Conservation (phyloP, 2,888 invertebrate genomes). For the Ophion ellenae region DNA sequence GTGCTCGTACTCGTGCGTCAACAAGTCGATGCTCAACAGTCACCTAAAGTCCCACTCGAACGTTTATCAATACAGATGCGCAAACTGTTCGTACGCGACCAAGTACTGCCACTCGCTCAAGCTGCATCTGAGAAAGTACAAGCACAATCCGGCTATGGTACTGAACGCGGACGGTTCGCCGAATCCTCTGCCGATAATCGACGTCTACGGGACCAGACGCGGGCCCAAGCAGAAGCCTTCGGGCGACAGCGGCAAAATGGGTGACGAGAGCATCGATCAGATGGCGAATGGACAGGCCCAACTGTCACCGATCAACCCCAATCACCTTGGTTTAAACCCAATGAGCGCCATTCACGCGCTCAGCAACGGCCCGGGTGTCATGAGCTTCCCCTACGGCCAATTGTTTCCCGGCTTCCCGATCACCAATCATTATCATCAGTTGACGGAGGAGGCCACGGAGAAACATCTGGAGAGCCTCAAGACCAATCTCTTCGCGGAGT, state of each 20-base stretch:
- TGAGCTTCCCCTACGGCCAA: conserved; percentile 72
- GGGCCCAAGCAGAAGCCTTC: conserved; percentile 89
- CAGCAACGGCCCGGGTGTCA: conserved; percentile 79
- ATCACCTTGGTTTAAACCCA: conserved; percentile 56
- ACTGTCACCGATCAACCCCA: conserved; percentile 63
- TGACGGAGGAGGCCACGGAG: conserved; percentile 57
- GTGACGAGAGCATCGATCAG: conserved; percentile 27
- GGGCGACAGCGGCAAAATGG: conserved; percentile 54
- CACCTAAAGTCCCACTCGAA: conserved; percentile 98
- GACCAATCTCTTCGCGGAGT: conserved; percentile 61
- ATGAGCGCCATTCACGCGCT: conserved; percentile 51
- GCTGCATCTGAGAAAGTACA: conserved; percentile 95
- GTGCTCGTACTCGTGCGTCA: conserved; percentile 96
- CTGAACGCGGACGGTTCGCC: conserved; percentile 95
- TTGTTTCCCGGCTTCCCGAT: conserved; percentile 68
- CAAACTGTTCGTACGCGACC: conserved; percentile 97
- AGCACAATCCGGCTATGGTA: conserved; percentile 95
- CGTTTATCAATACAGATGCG: conserved; percentile 96
- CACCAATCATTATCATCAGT: conserved; percentile 53
- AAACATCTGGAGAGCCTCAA: conserved; percentile 64
- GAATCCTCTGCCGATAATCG: conserved; percentile 94
- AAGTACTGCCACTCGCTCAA: conserved; percentile 99
- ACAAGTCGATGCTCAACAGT: conserved; percentile 99
- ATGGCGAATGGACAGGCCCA: conserved; percentile 58
- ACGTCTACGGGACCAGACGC: conserved; percentile 94